Base-by-base conservation (phyloP, 2,797 vertebrate species). In the Falco berigora region DNA sequence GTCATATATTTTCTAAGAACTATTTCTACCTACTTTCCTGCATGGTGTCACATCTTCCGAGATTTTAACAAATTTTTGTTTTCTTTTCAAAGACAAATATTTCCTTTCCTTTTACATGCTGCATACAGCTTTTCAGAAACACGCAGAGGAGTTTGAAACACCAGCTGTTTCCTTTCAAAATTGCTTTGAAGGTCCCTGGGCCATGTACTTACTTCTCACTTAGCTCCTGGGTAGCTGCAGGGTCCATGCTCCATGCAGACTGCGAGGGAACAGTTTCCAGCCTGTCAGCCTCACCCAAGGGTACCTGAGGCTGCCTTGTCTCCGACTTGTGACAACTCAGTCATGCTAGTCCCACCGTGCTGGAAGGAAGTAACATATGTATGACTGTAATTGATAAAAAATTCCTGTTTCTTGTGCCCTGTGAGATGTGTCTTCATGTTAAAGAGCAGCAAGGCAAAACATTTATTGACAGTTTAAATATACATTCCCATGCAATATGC, bases 121-220 rank as follows among this genome's bases (percentile, higher is more conserved):
- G 84, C 55, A 16, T 66, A 46, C 55, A 67, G 86, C 83, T 85
- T 92, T 90, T 81, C 77, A 82, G 90, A 81, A 78, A 69, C 83
- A 76, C 11, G 0, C 77, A 93, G 69, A 50, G 67, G 86, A 93
- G 36, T 87, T 85, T 47, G 80, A 87, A 88, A 63, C 80, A 86
- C 73, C 94, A 96, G 90, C 93, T 95, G 88, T 81, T 96, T 93
- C 90, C 77, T 93, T 93, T 97, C 92, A 62, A 62, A 75, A 78
- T 84, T 38, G 90, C 85, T 94, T 94, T 89, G 88, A 96, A 93
- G 55, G 74, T 92, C 71, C 18, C 59, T 81, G 76, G 50, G 66
- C 73, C 42, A 8, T 8, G 55, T 79, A 62, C 40, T 95, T 79
- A 62, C 40, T 95, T 59, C 82, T 84, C 50, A 62, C 52, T 75